These are phyloP conservation scores for Microcebus griseorufus DNA, from an alignment of 2,113 vertebrate genomes.

Conservation along the genomic window DNA sequence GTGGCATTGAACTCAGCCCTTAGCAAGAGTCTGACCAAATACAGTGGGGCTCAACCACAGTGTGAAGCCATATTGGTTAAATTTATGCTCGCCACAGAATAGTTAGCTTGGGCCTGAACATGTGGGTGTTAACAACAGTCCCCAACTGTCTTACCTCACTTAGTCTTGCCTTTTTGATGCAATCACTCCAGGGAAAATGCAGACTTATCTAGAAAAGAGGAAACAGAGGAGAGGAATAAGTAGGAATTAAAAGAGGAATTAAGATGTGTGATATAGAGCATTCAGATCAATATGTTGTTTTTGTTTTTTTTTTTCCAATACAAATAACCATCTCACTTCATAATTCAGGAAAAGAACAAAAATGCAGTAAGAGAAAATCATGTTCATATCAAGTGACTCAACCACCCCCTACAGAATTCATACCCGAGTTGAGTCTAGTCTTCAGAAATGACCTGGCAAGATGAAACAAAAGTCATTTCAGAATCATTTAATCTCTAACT, in stretches of 20 bases:
- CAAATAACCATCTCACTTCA: neutral
- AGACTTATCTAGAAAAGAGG: conserved; percentile 48
- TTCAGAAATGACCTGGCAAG: conserved; percentile 22
- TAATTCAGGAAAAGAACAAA: conserved; percentile 27
- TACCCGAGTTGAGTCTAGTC: neutral
- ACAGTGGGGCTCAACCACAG: neutral
- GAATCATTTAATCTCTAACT: conserved; percentile 34
- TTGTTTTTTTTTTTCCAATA: neutral
- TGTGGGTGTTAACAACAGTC: neutral
- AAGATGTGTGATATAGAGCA: neutral
- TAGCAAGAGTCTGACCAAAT: neutral
- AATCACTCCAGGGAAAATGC: conserved; percentile 26
- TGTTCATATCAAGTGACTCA: neutral
- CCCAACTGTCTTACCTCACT: conserved; percentile 74
- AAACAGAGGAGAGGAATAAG: neutral
- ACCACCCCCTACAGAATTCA: neutral
- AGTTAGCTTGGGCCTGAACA: neutral
- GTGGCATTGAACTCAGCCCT: neutral
- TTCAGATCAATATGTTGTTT: neutral
- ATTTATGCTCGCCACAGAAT: neutral
- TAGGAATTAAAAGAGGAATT: neutral
- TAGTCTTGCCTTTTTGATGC: neutral
- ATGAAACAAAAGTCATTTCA: neutral
- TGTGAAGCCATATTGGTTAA: neutral
- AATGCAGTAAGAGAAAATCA: neutral